Evolutionary conservation across 2,113 vertebrate genomes (phyloP).

Genomic region (Cyprinodon brontotheroides): DNA sequence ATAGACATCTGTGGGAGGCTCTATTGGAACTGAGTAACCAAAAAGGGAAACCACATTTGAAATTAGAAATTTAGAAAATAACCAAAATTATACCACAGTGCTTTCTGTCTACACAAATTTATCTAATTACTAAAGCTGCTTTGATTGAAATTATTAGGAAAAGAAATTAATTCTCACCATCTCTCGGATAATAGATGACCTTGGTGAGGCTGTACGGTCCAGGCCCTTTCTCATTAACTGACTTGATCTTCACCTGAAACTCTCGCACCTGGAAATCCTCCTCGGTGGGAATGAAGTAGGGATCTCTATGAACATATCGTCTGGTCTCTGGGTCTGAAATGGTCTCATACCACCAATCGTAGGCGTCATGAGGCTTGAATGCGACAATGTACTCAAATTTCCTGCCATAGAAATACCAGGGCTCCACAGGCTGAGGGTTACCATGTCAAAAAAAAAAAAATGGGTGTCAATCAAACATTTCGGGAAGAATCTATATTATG

Average conservation of each 20-base stretch:
- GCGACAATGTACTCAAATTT: slow-evolving; percentile 95
- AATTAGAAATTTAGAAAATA: background rate
- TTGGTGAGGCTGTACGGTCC: slow-evolving; percentile 90
- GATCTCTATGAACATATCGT: slow-evolving; percentile 89
- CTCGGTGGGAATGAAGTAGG: slow-evolving; percentile 78
- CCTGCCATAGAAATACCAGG: slow-evolving; percentile 92
- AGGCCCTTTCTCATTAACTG: slow-evolving; percentile 94
- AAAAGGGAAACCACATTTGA: background rate
- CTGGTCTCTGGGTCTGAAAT: slow-evolving; percentile 93
- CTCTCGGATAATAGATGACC: slow-evolving; percentile 90
- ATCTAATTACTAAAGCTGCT: no score
- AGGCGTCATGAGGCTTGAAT: slow-evolving; percentile 90
- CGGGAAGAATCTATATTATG: background rate
- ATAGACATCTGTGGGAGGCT: slow-evolving; percentile 87
- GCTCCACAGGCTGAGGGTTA: slow-evolving; percentile 85
- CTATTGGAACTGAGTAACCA: slow-evolving; percentile 61
- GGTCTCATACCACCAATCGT: slow-evolving; percentile 91
- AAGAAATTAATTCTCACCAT: slow-evolving; percentile 76
- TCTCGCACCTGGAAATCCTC: slow-evolving; percentile 84
- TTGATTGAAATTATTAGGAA: background rate
- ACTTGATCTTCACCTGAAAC: slow-evolving; percentile 94
- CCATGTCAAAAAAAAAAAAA: background rate
- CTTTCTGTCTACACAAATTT: no score
- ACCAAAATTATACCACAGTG: background rate
- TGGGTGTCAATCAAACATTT: background rate